Evolutionary conservation across 2,797 vertebrate genomes (phyloP), one percentile per base, ranked within the genome.

Genomic region (Ctenopoma kingsleyae): DNA sequence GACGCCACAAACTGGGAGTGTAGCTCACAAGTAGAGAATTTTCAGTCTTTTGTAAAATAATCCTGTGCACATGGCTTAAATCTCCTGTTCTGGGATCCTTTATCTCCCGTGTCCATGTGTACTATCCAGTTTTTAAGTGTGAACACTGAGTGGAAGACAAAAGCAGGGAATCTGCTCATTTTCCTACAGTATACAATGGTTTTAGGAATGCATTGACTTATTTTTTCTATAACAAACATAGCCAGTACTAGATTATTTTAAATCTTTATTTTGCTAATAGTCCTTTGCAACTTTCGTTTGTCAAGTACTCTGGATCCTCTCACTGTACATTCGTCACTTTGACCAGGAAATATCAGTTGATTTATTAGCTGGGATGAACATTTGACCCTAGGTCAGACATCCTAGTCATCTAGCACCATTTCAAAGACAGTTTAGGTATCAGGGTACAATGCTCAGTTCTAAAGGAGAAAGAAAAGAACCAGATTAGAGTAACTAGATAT

Each of bases 1-100:
- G 88, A 87, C 47, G 76, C 84, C 84, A 85, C 62, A 69, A 40
- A 77, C 57, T 67, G 71, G 49, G 67, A 86, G 55, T 51, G 58
- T 30, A 76, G 82, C 71, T 68, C 40, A 71, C 23, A 38, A 77
- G 77, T 25, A 9, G 55, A 84, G 58, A 67, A 27, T 68, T 83
- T 81, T 84, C 57, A 64, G 43, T 59, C 47, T 77, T 82, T 66
- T 68, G 55, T 58, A 61, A 74, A 78, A 61, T 61, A 85, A 72
- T 53, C 32, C 38, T 58, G 40, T 82, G 62, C 75, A 72, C 52
- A 67, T 85, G 78, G 58, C 53, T 82, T 80, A 67, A 52, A 78
- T 81, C 74, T 76, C 65, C 60, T 50, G 40, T 38, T 54, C 47
- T 51, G 53, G 17, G 74, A 53, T 75, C 32, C 41, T 80, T 78